Conservation (phyloP, 1,140 invertebrate species). For the Limonius californicus region DNA sequence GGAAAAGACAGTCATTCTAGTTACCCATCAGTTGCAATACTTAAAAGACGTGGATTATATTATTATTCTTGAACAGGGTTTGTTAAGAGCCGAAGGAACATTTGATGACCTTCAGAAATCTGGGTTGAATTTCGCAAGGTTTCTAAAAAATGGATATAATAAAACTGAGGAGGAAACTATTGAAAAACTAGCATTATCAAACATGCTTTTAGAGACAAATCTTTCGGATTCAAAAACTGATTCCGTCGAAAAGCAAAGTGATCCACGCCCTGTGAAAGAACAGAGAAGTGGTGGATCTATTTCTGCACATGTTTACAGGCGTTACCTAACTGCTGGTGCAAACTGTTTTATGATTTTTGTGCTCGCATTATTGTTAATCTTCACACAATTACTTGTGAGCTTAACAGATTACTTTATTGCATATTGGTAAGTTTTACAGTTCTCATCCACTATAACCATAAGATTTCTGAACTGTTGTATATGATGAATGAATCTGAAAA, state of each 20-base stretch:
- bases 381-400: constrained; percentile 67
- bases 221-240: constrained; percentile 35
- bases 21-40: constrained; percentile 85
- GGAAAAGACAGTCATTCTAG: constrained; percentile 70
- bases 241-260: constrained; percentile 23
- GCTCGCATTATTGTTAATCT: constrained; percentile 58
- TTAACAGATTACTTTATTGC: too few species aligned
- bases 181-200: not conserved
- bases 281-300: constrained; percentile 49
- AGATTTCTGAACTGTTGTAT: too few species aligned
- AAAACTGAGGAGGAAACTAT: constrained; percentile 45
- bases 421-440: too few species aligned
- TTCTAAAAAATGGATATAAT: constrained; percentile 46
- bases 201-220: constrained; percentile 13
- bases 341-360: constrained; percentile 57
- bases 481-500: too few species aligned
- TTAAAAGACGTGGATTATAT: constrained; percentile 69
- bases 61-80: constrained; percentile 66
- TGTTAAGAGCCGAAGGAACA: constrained; percentile 35
- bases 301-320: constrained; percentile 57
- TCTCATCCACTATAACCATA: too few species aligned
- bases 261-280: constrained; percentile 44
- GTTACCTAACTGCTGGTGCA: constrained; percentile 69
- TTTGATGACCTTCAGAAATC: constrained; percentile 51
- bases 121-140: constrained; percentile 62